Evolutionary conservation across 1,140 invertebrate genomes (phyloP), one percentile per base, ranked within the genome.

Genomic region (Sitobion miscanthi): DNA sequence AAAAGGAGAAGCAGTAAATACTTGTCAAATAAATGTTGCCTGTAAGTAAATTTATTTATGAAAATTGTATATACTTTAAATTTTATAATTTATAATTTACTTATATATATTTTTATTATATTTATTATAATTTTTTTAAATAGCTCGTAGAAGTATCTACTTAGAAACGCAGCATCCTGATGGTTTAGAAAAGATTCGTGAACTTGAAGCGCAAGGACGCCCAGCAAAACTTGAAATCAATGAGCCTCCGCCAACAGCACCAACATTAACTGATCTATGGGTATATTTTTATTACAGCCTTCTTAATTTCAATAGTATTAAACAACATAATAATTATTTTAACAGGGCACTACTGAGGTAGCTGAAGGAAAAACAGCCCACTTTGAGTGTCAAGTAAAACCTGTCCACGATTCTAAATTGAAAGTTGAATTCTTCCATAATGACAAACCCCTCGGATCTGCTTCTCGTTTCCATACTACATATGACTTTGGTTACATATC

Each of bases 401-500:
- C 98, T 38, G 96, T 98, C 69, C 98, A 98, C 94, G 98, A 99
- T 96, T 97, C 98, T 4, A 98, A 98, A 95, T 95, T 99, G 93
- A 96, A 97, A 93, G 97, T 99, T 94, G 98, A 99, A 95, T 98
- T 98, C 96, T 98, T 97, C 94, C 98, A 98, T 94, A 98, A 99
- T 95, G 98, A 97, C 93, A 98, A 98, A 95, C 97, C 98, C 54
- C 95, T 99, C 94, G 97, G 97, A 95, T 98, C 97, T 94, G 98
- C 97, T 85, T 97, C 98, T 86, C 96, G 98, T 94, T 98, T 98
- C 96, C 98, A 99, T 95, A 98, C 98, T 94, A 98, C 98, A 87
- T 98, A 98, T 95, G 98, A 99, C 95, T 99, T 99, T 96, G 98
- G 98, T 94, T 99, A 99, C 94, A 97, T 99, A 90, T 98, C 98